These are phyloP conservation scores for Microcebus ravelobensis DNA, from an alignment of 2,113 vertebrate genomes.

Conservation along the genomic window DNA sequence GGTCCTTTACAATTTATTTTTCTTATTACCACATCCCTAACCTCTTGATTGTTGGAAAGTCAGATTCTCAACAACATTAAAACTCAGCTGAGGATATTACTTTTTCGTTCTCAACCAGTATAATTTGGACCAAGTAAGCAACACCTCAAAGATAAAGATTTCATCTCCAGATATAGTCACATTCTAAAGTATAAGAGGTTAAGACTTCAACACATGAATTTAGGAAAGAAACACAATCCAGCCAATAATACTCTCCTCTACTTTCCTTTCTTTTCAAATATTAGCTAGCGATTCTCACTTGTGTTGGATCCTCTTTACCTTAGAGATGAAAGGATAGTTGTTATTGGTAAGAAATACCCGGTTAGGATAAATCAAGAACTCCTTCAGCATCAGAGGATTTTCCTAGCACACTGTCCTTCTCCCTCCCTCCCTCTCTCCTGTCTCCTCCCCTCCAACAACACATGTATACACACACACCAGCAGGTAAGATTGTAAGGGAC, in stretches of 20 bases:
- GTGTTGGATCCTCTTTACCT: not conserved
- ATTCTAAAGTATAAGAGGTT: not conserved
- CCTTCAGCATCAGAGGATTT: not conserved
- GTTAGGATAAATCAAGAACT: not conserved
- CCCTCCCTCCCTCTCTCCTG: not conserved
- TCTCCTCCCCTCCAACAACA: not conserved
- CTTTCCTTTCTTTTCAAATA: not conserved
- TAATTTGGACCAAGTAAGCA: conserved; percentile 35
- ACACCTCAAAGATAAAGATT: conserved; percentile 20
- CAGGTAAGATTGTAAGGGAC: not conserved
- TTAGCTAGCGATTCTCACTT: not conserved
- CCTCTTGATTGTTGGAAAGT: conserved; percentile 9
- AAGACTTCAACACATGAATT: not conserved
- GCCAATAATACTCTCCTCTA: not conserved
- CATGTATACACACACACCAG: not conserved
- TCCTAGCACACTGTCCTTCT: not conserved
- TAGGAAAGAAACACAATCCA: not conserved
- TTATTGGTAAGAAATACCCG: not conserved
- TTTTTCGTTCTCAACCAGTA: conserved; percentile 12
- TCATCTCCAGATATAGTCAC: not conserved
- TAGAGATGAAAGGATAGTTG: not conserved
- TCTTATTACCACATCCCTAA: not conserved
- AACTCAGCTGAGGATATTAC: not conserved
- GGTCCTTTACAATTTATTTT: not conserved
- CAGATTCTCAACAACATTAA: conserved; percentile 18